A percentile compares a stretch with the other conserved stretches of the same genome.
These are phyloP conservation scores for Glyphotaelius pellucidus DNA, from an alignment of 2,888 invertebrate genomes.

Conservation along the genomic window DNA sequence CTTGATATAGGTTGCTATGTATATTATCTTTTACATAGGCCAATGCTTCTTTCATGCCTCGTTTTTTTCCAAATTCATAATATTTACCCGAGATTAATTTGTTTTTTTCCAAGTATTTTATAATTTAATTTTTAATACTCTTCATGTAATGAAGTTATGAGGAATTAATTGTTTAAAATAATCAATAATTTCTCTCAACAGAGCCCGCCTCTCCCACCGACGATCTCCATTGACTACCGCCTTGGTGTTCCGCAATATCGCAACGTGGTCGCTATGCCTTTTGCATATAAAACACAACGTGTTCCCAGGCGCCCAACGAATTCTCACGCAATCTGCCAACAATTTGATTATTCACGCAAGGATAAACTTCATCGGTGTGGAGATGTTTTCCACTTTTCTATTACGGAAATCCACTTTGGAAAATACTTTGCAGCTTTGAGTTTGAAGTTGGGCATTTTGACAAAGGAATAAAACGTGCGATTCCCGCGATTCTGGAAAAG, in stretches of 20 bases:
- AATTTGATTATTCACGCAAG: conserved; percentile 35
- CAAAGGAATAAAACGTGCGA: neutral
- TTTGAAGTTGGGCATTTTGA: neutral
- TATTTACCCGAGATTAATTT: no score
- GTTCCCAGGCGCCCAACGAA: conserved; percentile 25
- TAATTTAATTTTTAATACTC: no score
- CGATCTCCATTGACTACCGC: neutral
- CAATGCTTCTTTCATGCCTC: no score
- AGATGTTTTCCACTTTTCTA: conserved; percentile 29
- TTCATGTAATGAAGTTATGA: no score
- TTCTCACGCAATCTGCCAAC: conserved; percentile 37
- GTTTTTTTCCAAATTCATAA: no score
- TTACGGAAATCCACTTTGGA: neutral
- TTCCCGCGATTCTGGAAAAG: neutral
- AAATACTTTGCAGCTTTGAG: neutral
- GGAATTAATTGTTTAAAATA: neutral
- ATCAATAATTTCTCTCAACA: neutral
- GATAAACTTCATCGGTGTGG: conserved; percentile 36
- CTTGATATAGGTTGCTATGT: no score
- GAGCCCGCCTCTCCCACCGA: neutral
- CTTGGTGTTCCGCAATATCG: neutral
- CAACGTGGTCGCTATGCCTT: conserved; percentile 9
- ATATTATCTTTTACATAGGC: no score
- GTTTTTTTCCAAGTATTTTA: no score
- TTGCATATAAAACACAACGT: conserved; percentile 30